Percentiles rank a stretch among this genome's conserved stretches.
Conservation (phyloP, 2,888 invertebrate species). For the Malthinus flaveolus region DNA sequence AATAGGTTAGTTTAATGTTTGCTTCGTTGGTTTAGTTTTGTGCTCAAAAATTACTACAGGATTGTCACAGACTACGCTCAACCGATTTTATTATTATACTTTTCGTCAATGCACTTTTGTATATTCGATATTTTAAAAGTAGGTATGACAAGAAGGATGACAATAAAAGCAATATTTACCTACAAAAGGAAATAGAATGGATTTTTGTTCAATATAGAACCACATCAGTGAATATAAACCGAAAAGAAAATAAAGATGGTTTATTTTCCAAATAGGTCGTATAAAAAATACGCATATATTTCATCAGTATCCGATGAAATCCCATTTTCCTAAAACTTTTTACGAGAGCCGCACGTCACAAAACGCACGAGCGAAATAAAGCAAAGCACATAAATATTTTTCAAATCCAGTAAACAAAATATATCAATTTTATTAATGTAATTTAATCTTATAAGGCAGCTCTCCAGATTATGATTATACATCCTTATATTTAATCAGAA, state of each 20-base stretch:
- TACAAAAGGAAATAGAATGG: conserved; percentile 26
- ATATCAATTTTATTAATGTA: conserved; percentile 33
- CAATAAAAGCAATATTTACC: conserved; percentile 30
- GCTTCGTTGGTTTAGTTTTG: conserved; percentile 22
- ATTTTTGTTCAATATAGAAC: conserved; percentile 29
- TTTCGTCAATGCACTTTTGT: conserved; percentile 28
- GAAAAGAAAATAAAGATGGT: conserved; percentile 32
- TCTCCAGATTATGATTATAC: conserved; percentile 30
- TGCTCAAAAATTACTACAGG: conserved; percentile 23
- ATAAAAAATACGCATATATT: conserved; percentile 36
- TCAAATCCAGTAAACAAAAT: conserved; percentile 37
- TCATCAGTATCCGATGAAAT: conserved; percentile 35
- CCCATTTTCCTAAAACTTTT: conserved; percentile 35
- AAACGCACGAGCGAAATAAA: conserved; percentile 23
- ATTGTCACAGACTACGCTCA: conserved; percentile 30
- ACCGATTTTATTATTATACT: conserved; percentile 25
- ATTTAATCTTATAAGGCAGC: conserved; percentile 31
- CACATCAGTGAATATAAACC: conserved; percentile 28
- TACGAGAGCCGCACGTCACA: conserved; percentile 30
- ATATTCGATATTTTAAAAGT: conserved; percentile 32
- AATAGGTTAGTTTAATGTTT: conserved; percentile 13
- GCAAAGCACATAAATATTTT: conserved; percentile 36
- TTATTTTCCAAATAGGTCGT: conserved; percentile 33
- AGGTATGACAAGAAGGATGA: conserved; percentile 26
- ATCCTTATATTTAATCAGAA: conserved; percentile 32